Evolutionary conservation across 2,113 vertebrate species (phyloP).

Genomic region (Ardeotis arabs): DNA sequence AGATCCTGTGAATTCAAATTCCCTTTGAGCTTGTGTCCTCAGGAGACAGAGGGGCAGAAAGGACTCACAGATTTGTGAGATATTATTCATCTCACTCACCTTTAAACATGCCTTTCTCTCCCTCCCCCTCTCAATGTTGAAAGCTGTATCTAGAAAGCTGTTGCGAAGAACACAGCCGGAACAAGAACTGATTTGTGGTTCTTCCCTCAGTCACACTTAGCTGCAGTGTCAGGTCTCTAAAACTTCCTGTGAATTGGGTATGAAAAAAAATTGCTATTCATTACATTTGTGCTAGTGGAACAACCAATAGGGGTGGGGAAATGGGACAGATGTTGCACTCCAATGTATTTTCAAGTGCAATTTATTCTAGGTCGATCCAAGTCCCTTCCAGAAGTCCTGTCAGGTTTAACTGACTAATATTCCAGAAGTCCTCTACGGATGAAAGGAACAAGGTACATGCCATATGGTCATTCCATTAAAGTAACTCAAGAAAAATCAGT

Average conservation of each 20-base stretch:
- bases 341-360: neutral
- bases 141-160: neutral
- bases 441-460: neutral
- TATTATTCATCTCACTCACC: neutral
- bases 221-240: neutral
- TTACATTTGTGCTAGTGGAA: neutral
- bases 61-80: neutral
- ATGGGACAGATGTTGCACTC: neutral
- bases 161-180: neutral
- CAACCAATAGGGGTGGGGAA: neutral
- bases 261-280: neutral
- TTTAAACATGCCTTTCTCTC: neutral
- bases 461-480: neutral
- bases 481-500: neutral
- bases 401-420: neutral
- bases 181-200: neutral
- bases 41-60: neutral
- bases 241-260: neutral
- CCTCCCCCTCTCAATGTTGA: accelerated
- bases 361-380: neutral
- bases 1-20: neutral
- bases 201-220: neutral
- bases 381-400: neutral
- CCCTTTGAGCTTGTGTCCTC: neutral
- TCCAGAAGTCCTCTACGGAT: neutral